Conservation (phyloP, 2,113 vertebrate species). For the Nycticryphes semicollaris region DNA sequence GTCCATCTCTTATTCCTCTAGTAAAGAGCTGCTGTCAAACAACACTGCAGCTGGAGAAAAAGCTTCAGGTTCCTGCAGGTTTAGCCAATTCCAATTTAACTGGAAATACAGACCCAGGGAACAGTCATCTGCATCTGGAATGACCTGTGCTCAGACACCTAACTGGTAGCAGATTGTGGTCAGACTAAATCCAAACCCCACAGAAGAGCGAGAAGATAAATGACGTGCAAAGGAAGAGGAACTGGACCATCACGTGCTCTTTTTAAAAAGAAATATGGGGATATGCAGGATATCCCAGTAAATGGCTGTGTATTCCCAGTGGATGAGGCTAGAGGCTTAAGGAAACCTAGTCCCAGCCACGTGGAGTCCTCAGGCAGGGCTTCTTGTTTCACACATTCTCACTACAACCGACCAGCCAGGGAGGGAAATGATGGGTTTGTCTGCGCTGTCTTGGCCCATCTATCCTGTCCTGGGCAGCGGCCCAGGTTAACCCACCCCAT, state of each 20-base stretch:
- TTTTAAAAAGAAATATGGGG: background rate
- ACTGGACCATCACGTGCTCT: too few relatives aligned
- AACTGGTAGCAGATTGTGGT: background rate
- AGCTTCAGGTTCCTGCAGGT: background rate
- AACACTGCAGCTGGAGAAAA: background rate
- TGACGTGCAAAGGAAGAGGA: background rate
- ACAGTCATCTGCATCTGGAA: background rate
- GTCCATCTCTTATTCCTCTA: background rate
- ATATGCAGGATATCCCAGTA: background rate
- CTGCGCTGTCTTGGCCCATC: background rate
- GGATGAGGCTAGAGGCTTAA: accelerated
- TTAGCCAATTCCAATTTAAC: background rate
- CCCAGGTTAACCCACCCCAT: background rate
- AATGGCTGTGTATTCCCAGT: accelerated
- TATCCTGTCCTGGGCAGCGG: accelerated
- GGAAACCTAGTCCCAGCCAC: background rate
- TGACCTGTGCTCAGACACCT: background rate
- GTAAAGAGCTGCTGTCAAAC: background rate
- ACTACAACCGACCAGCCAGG: accelerated
- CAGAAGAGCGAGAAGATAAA: background rate
- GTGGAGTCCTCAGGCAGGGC: accelerated
- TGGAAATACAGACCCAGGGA: background rate
- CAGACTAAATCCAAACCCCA: background rate
- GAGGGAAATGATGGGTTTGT: background rate
- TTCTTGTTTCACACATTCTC: background rate